Percentiles rank a stretch among this genome's conserved stretches.
phyloP scores from a whole-genome alignment of 2,113 vertebrate genomes.

The Anolis sagrei region DNA sequence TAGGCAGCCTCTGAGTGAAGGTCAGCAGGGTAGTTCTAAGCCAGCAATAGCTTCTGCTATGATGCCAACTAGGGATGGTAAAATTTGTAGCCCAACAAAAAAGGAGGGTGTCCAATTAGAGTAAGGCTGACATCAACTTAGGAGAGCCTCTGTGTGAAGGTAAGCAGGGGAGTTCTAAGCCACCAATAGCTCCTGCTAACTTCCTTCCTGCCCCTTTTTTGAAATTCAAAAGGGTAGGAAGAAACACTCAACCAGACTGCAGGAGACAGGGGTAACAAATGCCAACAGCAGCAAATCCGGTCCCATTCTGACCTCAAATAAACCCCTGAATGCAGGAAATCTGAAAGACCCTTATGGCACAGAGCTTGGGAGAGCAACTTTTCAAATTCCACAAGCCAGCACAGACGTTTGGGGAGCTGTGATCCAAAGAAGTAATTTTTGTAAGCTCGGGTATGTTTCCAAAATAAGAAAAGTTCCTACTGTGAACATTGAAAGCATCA shows the following conservation, averaged over 20 bases:
- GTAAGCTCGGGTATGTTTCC: background rate
- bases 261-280: no score
- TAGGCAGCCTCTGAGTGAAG: background rate
- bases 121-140: background rate
- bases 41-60: background rate
- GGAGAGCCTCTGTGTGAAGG: background rate
- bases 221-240: conserved; percentile 1
- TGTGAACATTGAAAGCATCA: background rate
- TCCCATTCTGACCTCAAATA: background rate
- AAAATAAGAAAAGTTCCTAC: background rate
- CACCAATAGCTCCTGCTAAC: background rate
- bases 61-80: background rate
- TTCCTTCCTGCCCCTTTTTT: background rate
- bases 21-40: background rate
- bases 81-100: background rate
- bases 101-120: background rate
- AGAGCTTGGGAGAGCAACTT: background rate
- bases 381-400: no score
- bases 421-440: no score
- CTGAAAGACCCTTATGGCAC: background rate
- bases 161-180: background rate
- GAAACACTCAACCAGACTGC: background rate
- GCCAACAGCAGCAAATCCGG: background rate
- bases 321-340: background rate
- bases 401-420: background rate